phyloP scores from a whole-genome alignment of 2,797 vertebrate genomes.

The Merluccius polli region DNA sequence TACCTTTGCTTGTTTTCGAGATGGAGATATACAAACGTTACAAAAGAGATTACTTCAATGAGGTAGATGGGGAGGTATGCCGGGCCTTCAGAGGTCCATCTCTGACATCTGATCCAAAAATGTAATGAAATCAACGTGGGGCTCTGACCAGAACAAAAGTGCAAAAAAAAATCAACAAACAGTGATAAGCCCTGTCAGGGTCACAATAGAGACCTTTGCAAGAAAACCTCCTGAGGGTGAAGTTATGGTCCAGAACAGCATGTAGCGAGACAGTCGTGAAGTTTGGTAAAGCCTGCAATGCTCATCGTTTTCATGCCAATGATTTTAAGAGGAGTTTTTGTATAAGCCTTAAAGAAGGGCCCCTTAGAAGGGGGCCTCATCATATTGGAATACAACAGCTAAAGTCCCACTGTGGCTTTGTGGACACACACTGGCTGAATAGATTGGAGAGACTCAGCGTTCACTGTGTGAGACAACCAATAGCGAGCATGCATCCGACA shows the following conservation, averaged over 20 bases:
- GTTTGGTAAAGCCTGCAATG: slow-evolving; percentile 48
- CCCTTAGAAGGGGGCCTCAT: slow-evolving; percentile 47
- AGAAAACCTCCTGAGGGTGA: slow-evolving; percentile 42
- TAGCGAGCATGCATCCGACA: slow-evolving; percentile 8
- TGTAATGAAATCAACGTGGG: slow-evolving; percentile 47
- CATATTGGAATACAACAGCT: slow-evolving; percentile 42
- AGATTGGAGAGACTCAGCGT: slow-evolving; percentile 33
- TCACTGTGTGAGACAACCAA: slow-evolving; percentile 18
- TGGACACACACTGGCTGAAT: slow-evolving; percentile 39
- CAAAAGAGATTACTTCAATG: not conserved
- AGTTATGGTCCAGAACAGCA: slow-evolving; percentile 36
- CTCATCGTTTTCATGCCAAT: slow-evolving; percentile 34
- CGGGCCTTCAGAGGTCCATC: not conserved
- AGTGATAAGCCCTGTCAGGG: slow-evolving; percentile 21
- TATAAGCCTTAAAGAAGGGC: slow-evolving; percentile 40
- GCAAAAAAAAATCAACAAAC: slow-evolving; percentile 30
- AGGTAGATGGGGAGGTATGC: slow-evolving; percentile 8
- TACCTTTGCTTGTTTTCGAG: not conserved
- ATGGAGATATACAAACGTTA: not conserved
- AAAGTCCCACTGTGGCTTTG: slow-evolving; percentile 45
- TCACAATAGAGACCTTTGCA: slow-evolving; percentile 36
- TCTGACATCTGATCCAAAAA: slow-evolving; percentile 24
- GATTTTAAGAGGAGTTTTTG: slow-evolving; percentile 50
- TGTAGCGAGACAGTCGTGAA: slow-evolving; percentile 41
- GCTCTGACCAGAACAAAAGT: slow-evolving; percentile 32